phyloP scores from a whole-genome alignment of 1,140 invertebrate genomes.

The Periplaneta americana region DNA sequence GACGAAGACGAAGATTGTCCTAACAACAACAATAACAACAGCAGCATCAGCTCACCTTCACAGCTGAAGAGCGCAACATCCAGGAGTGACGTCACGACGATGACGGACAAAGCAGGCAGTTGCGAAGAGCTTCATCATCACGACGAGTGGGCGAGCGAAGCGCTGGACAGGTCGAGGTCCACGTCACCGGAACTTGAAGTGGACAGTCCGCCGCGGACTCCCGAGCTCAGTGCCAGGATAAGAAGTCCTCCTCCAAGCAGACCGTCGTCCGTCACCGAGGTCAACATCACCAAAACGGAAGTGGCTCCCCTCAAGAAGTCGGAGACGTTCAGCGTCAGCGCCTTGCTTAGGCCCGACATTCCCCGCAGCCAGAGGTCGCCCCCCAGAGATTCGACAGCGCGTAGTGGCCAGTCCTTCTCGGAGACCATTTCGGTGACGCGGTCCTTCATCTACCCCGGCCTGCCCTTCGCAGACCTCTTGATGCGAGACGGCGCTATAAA shows the following conservation, averaged over 20 bases:
- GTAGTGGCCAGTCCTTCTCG: slow-evolving; percentile 35
- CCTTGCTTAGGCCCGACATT: slow-evolving; percentile 54
- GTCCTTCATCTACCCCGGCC: slow-evolving; percentile 54
- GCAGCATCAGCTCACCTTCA: slow-evolving; percentile 2
- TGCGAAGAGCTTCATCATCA: slow-evolving; percentile 17
- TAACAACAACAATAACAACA: neutral
- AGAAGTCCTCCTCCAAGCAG: slow-evolving; percentile 27
- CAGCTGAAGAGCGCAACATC: neutral
- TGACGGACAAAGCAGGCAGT: slow-evolving; percentile 38
- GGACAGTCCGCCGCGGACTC: slow-evolving; percentile 34
- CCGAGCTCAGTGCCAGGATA: slow-evolving; percentile 26
- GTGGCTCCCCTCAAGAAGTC: slow-evolving; percentile 35
- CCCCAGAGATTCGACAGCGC: slow-evolving; percentile 30
- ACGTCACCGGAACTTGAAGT: slow-evolving; percentile 64
- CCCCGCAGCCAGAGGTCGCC: slow-evolving; percentile 29
- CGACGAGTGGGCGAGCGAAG: slow-evolving; percentile 23
- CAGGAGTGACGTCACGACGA: slow-evolving; percentile 50
- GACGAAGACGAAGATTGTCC: slow-evolving; percentile 20
- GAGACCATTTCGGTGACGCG: slow-evolving; percentile 45
- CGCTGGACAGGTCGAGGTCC: slow-evolving; percentile 45
- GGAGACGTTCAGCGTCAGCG: slow-evolving; percentile 66
- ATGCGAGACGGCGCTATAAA: slow-evolving; percentile 4
- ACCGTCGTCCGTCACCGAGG: slow-evolving; percentile 36
- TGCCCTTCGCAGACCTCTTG: slow-evolving; percentile 30
- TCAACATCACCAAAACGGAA: neutral